A percentile compares a stretch with the other conserved stretches of the same genome.
phyloP scores from a whole-genome alignment of 2,113 vertebrate species.

The Hemichromis elongatus region DNA sequence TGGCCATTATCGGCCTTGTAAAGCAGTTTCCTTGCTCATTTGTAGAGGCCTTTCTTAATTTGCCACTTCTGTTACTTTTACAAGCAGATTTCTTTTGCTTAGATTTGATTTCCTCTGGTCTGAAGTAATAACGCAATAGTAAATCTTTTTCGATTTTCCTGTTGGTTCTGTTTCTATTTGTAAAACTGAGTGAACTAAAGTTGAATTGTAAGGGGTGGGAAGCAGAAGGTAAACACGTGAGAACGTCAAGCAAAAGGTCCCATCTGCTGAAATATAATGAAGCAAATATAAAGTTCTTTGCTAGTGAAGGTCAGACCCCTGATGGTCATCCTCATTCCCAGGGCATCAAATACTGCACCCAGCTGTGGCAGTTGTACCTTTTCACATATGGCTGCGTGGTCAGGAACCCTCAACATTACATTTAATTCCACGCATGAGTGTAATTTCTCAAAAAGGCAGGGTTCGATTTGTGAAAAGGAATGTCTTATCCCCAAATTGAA shows the following conservation, averaged over 20 bases:
- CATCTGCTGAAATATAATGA: neutral
- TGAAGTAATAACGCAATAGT: neutral
- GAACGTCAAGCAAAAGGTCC: neutral
- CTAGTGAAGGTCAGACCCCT: neutral
- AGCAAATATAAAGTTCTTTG: neutral
- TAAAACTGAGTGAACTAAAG: neutral
- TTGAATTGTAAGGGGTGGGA: neutral
- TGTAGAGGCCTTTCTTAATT: neutral
- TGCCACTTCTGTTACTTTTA: neutral
- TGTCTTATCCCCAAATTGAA: fast-evolving
- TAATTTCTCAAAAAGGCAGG: neutral
- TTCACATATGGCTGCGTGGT: fast-evolving
- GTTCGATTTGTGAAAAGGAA: neutral
- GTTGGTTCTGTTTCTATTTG: fast-evolving
- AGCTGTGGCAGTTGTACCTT: neutral
- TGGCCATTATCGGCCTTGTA: conserved; percentile 24
- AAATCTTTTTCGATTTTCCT: fast-evolving
- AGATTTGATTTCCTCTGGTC: neutral
- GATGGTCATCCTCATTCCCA: neutral
- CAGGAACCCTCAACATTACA: neutral
- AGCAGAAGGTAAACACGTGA: neutral
- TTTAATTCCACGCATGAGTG: fast-evolving
- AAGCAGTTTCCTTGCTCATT: neutral
- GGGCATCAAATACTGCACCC: neutral
- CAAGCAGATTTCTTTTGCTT: neutral